phyloP scores from a whole-genome alignment of 2,888 invertebrate species.

The Drosophila ustulata region DNA sequence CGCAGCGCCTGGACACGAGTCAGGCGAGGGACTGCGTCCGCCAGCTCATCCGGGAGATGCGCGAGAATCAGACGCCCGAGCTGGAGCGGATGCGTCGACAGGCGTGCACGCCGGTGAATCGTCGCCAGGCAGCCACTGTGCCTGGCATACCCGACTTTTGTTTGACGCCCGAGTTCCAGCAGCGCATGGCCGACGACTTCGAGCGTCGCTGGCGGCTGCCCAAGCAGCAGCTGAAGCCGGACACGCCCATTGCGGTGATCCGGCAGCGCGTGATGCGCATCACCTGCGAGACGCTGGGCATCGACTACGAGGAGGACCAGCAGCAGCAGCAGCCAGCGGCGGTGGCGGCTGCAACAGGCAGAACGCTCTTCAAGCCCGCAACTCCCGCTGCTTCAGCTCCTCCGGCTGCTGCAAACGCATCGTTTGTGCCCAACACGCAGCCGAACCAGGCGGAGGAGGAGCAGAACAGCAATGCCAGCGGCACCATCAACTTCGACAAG shows the following conservation, averaged over 20 bases:
- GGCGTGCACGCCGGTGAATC: slow-evolving; percentile 82
- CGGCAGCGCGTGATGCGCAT: slow-evolving; percentile 80
- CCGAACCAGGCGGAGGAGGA: background rate
- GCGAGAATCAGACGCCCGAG: slow-evolving; percentile 83
- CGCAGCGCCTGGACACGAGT: slow-evolving; percentile 78
- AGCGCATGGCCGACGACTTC: slow-evolving; percentile 83
- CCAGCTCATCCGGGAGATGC: slow-evolving; percentile 82
- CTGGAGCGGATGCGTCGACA: slow-evolving; percentile 82
- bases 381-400: background rate
- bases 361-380: slow-evolving; percentile 22
- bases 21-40: slow-evolving; percentile 81
- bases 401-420: slow-evolving; percentile 28
- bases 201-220: slow-evolving; percentile 83
- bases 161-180: slow-evolving; percentile 83
- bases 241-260: slow-evolving; percentile 82
- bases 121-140: slow-evolving; percentile 66
- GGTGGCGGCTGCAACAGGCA: background rate
- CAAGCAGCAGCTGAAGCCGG: slow-evolving; percentile 78
- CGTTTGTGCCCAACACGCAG: slow-evolving; percentile 73
- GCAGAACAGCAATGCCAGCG: slow-evolving; percentile 33
- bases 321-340: slow-evolving; percentile 14
- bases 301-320: slow-evolving; percentile 52
- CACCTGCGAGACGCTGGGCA: slow-evolving; percentile 82
- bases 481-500: slow-evolving; percentile 82
- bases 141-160: slow-evolving; percentile 83